Evolutionary conservation across 2,797 vertebrate genomes (phyloP), one percentile per base, ranked within the genome.

Genomic region (Gallirallus australis): DNA sequence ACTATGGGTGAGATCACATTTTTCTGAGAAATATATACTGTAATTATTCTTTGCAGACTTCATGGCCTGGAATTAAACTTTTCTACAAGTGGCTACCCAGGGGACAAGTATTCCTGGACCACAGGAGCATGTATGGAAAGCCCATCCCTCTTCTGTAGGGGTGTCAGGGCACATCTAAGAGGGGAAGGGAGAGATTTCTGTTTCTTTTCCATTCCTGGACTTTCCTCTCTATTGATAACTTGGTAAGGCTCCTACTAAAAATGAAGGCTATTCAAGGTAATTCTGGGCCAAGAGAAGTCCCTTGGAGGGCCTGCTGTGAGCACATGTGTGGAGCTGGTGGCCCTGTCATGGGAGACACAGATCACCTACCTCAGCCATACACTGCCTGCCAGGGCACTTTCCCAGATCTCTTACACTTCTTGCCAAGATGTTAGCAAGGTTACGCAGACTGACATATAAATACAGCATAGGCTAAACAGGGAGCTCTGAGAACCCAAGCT

Each of bases 321-420:
- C 2, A 3, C 1, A 0, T 1, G 1, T 75, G 21, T 39, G 47
- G 21, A 23, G 20, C 47, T 86, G 70, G 30, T 47, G 11, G 3
- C 5, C 35, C 11, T 77, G 3, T 2, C 2, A 0, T 39, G n/a
- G 52, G 50, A 83, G 28, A 50, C 7, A 75, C n/a, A 77, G 11
- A 64, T 27, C 21, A 71, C 28, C 17, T 35, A n/a, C 8, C 18
- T 85, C 47, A 82, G 81, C 16, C 1, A 1, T 33, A 47, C 0
- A 0, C 8, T 57, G 19, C 24, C n/a, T n/a, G 16, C 33, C 75
- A 18, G 13, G 37, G 24, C 9, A 65, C 1, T 1, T 20, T 19
- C 5, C 24, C 52, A 77, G 24, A 9, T 68, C 30, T 69, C 68
- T 45, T 65, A 31, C 0, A 1, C 23, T 71, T 10, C 57, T 79